phyloP scores from a whole-genome alignment of 2,888 invertebrate genomes.

The Platycnemis pennipes region DNA sequence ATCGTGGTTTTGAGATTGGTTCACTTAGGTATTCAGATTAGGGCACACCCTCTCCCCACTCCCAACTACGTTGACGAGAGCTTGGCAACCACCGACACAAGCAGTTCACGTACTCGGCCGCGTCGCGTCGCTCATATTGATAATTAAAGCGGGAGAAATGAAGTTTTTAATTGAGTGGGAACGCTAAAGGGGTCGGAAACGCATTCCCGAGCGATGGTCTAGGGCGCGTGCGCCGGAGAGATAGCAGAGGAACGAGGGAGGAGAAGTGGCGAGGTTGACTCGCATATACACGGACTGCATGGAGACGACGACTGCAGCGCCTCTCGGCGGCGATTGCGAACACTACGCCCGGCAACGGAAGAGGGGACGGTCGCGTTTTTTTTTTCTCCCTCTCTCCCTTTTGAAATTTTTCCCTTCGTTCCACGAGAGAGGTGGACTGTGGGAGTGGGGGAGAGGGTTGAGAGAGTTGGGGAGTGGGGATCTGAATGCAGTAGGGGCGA shows the following conservation, averaged over 20 bases:
- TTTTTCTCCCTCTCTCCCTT: too few species aligned
- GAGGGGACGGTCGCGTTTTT: not conserved
- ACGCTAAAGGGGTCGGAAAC: not conserved
- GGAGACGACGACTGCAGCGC: not conserved
- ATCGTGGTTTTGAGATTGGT: too few species aligned
- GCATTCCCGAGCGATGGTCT: not conserved
- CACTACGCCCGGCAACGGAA: not conserved
- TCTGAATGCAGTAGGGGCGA: not conserved
- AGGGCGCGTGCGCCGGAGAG: slow-evolving; percentile 35
- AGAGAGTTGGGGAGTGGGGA: too few species aligned
- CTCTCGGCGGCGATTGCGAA: slow-evolving; percentile 3
- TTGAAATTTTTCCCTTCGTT: too few species aligned
- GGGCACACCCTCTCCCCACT: too few species aligned
- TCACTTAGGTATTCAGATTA: too few species aligned
- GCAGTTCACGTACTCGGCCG: not conserved
- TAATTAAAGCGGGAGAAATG: not conserved
- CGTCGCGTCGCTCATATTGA: not conserved
- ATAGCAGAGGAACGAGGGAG: not conserved
- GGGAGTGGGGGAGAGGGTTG: too few species aligned
- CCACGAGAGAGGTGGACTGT: too few species aligned
- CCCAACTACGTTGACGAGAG: not conserved
- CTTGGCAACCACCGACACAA: not conserved
- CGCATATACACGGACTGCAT: not conserved
- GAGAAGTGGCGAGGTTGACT: not conserved
- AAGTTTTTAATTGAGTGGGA: slow-evolving; percentile 2